These are phyloP conservation scores for Antennarius maculatus DNA, from an alignment of 2,797 vertebrate species.

Conservation along the genomic window DNA sequence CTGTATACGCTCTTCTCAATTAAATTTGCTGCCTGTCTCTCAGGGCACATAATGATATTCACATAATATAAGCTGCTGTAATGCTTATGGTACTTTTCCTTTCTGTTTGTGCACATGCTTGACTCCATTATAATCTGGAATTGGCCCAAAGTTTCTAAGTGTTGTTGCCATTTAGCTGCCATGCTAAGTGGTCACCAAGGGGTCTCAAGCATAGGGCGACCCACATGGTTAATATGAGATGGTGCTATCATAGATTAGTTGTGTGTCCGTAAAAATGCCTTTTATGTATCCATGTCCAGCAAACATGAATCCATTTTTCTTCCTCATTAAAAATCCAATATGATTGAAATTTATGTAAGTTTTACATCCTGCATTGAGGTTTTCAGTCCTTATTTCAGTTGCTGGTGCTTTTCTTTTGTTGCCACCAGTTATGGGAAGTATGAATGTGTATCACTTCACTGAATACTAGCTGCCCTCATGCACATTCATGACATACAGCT, in stretches of 20 bases:
- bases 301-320: neutral
- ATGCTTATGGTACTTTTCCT: neutral
- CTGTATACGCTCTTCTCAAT: conserved; percentile 32
- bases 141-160: neutral
- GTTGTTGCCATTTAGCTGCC: neutral
- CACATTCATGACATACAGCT: no score
- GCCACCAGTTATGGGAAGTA: neutral
- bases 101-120: neutral
- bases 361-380: neutral
- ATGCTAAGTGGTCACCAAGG: neutral
- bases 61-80: neutral
- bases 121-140: neutral
- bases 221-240: neutral
- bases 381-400: neutral
- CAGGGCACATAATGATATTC: conserved; percentile 5
- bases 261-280: no score
- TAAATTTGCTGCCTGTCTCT: conserved; percentile 35
- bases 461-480: neutral
- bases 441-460: neutral
- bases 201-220: neutral
- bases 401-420: neutral
- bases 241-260: neutral
- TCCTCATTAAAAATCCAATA: neutral
- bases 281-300: no score
- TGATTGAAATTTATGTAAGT: neutral